Conservation (phyloP, 2,113 vertebrate species). For the Pollimyrus isidori region DNA sequence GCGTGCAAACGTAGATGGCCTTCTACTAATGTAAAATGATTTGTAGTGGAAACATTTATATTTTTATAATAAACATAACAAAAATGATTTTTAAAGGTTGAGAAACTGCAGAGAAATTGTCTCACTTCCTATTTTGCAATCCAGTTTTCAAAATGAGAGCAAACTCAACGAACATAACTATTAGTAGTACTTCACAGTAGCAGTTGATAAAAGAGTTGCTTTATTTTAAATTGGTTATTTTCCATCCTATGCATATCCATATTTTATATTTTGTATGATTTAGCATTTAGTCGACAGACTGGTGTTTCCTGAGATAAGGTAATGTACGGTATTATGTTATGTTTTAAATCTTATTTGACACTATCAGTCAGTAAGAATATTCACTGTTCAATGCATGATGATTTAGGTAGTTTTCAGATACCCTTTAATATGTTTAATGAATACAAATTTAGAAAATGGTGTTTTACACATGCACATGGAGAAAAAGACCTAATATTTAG, state of each 20-base stretch:
- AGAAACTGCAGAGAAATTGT: slow-evolving; percentile 48
- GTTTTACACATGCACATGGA: background rate
- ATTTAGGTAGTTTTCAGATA: background rate
- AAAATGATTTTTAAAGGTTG: slow-evolving; percentile 99
- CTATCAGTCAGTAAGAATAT: background rate
- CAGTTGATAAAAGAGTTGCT: background rate
- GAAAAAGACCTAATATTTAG: background rate
- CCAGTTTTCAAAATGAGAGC: background rate
- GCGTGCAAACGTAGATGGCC: slow-evolving; percentile 92
- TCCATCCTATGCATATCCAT: background rate
- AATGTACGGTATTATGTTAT: background rate
- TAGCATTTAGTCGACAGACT: background rate
- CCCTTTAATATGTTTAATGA: background rate
- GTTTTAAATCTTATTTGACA: background rate
- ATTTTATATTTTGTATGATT: slow-evolving; percentile 3
- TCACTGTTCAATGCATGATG: background rate
- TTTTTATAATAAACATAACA: slow-evolving; percentile 99
- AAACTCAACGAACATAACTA: background rate
- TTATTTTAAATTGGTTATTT: background rate
- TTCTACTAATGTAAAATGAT: slow-evolving; percentile 99
- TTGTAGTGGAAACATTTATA: slow-evolving; percentile 99
- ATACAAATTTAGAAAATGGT: background rate
- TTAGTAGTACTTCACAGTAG: background rate
- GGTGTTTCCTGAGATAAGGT: background rate
- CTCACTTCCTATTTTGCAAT: slow-evolving; percentile 29